Evolutionary conservation across 2,113 vertebrate species (phyloP).

Genomic region (Elephantulus edwardii): DNA sequence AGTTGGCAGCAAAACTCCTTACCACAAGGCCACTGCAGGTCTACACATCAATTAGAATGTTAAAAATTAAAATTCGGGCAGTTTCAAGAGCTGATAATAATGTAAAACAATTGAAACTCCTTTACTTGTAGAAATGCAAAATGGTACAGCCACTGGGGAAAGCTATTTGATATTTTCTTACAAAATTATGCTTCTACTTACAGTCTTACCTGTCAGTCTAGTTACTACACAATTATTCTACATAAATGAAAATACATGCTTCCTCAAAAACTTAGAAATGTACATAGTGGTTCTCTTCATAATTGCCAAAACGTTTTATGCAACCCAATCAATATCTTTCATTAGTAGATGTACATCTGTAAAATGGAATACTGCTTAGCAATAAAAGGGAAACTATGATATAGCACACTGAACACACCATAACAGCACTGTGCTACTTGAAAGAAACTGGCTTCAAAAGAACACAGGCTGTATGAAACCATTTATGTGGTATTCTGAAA

Average conservation of each 20-base stretch:
- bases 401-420: not conserved
- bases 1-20: too few species aligned
- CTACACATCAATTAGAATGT: not conserved
- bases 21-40: not conserved
- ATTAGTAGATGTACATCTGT: not conserved
- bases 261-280: not conserved
- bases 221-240: not conserved
- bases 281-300: not conserved
- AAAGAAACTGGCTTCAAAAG: conserved; percentile 20
- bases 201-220: not conserved
- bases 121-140: not conserved
- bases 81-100: not conserved
- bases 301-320: not conserved
- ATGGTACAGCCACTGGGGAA: not conserved
- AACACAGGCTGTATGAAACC: not conserved
- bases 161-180: not conserved
- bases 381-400: not conserved
- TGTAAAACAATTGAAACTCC: not conserved
- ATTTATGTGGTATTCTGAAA: not conserved
- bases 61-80: not conserved
- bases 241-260: conserved; percentile 20
- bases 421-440: not conserved
- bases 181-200: conserved; percentile 11
- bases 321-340: not conserved
- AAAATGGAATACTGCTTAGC: not conserved